Evolutionary conservation across 1,140 invertebrate genomes (phyloP), one percentile per base, ranked within the genome.

Genomic region (Penaeus chinensis): DNA sequence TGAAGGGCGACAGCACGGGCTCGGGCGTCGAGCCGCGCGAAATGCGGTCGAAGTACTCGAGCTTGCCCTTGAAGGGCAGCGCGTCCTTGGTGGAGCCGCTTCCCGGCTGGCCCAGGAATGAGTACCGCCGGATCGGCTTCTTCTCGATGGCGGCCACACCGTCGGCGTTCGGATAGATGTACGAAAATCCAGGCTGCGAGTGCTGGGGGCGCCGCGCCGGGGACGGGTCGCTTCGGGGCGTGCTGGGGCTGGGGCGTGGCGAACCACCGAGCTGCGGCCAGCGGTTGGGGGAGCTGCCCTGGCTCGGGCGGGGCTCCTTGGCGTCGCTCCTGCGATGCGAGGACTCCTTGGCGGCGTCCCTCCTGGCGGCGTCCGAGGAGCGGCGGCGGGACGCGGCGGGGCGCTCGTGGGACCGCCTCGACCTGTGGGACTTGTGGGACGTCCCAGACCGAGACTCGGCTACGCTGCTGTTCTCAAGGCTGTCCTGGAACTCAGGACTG

Each of bases 401-500:
- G 54, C 54, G 54, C 54, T 54, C 65, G 32, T 47, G 81, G 65
- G 81, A 69, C 47, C 65, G 18, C 47, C 69, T 18, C 37, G 81
- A 82, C n/a, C 32, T 82, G 61, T 78, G 54, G 11, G 83, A 85
- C 37, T 42, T 65, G 24, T n/a, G 42, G 27, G 81, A 83, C 65
- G 54, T 20, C 37, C 18, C 65, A 5, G 81, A 83, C 18, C 22
- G 84, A 27, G 85, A 76, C 66, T 65, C 32, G 60, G 80, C 60
- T 66, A 32, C 74, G 47, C 83, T 85, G 80, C 86, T 77, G 80
- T 82, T 82, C 71, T 87, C 86, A 61, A 87, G 80, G 74, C 86
- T 87, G 86, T 87, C 86, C 80, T 63, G 80, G 71, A 78, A 87
- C 42, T 87, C 80, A 47, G 80, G 86, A 82, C 80, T 87, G 86